Conservation (phyloP, 2,888 invertebrate species). For the Petrolisthes manimaculis region DNA sequence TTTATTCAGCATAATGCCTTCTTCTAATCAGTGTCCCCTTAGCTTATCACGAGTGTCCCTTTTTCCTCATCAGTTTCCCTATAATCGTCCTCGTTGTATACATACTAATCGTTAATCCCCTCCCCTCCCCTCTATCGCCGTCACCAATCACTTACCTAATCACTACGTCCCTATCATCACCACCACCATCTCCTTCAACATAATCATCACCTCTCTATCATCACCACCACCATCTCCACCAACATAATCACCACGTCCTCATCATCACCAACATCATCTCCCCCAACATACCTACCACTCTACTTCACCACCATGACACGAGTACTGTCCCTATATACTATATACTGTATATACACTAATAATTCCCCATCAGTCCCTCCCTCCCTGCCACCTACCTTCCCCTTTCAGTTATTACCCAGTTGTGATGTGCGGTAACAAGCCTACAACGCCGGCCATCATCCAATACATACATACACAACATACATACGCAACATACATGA, state of each 20-base stretch:
- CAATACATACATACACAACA: neutral
- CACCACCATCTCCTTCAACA: no score
- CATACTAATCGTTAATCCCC: neutral
- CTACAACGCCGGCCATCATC: neutral
- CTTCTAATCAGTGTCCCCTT: no score
- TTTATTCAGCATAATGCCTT: no score
- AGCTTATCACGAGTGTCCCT: no score
- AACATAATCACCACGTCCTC: neutral
- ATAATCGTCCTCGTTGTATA: neutral
- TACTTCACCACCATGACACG: neutral
- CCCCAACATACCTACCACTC: neutral
- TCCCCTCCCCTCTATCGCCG: neutral
- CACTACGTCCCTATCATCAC: no score
- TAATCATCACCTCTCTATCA: no score
- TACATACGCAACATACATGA: neutral
- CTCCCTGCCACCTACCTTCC: neutral
- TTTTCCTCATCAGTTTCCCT: neutral
- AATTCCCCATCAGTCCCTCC: neutral
- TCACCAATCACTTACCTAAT: neutral
- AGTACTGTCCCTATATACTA: neutral
- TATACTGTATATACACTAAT: neutral
- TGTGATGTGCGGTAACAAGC: neutral
- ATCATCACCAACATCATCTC: neutral
- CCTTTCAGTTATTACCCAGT: no score
- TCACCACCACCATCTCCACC: conserved; percentile 2